Base-by-base conservation (phyloP, 1,140 invertebrate genomes). In the Telenomus remus region DNA sequence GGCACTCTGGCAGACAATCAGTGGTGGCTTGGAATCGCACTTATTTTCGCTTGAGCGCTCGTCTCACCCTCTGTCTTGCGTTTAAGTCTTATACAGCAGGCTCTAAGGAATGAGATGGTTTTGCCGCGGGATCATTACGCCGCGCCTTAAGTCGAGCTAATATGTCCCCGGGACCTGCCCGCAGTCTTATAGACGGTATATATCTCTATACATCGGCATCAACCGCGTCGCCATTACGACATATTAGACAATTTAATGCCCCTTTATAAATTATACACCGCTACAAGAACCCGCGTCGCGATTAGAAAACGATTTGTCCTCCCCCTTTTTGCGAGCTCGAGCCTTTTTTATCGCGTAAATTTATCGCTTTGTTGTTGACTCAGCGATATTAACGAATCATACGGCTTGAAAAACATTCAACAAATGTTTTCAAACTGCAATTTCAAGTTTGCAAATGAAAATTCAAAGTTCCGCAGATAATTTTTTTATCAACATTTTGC, bases 131-230 rank as follows among this genome's bases (percentile, higher is more conserved):
- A 86, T 87, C 85, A 85, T 87, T 86, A 86, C 82, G 82, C 81
- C 79, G 81, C 84, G 85, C 82, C 85, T 87, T 86, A 87, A 87
- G 87, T 87, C 84, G 85, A 87, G 84, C 85, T 88, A 88, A 88
- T 87, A 86, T 87, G 84, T 86, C 79, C 81, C 76, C 68, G 47
- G 70, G 63, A 78, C 80, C 80, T 80, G 70, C 70, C 73, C 19
- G 19, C 19, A 27, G 6, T 6, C 6, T 70, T 59, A 61, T 56
- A 37, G 61, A 53, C 35, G 44, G 33, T 71, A 61, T 72, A 70
- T 73, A 74, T 79, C 66, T 66, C 65, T 78, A 72, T 65, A 77
- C 73, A 64, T 64, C 68, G 70, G 79, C 70, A 69, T 78, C 80
- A n/a, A 74, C 72, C 78, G 70, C 76, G 70, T 72, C 75, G 79